Base-by-base conservation (phyloP, 2,888 invertebrate genomes). In the Lithophane leautieri region DNA sequence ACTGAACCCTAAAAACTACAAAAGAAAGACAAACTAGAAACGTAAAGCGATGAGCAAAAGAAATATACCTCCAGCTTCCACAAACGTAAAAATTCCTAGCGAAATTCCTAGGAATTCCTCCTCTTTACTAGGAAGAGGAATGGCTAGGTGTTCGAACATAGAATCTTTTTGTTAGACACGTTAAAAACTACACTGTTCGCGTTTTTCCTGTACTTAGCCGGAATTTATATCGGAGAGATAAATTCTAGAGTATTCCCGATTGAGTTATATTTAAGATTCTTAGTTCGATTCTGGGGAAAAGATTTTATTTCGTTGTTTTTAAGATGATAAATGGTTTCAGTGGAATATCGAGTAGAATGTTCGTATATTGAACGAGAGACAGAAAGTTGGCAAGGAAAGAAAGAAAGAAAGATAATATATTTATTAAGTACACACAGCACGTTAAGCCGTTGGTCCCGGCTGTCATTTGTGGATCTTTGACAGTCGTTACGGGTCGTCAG, bases 201-300 rank as follows among this genome's bases (percentile, higher is more conserved):
- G 78, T 84, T 88, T 88, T 81, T 79, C 42, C 78, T 47, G 75
- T 79, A 77, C 76, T 88, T 79, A 80, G 71, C 28, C 25, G 52
- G 77, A 86, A 87, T 87, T 88, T 87, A 87, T 82, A 80, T 56
- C 63, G 6, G 12, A 9, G 65, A 68, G 70, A 87, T 87, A 88
- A 86, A 88, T 88, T 70, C 42, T 65, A 14, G 71, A 65, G 68
- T 69, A 83, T 84, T 81, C 80, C 79, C 86, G 67, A 84, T 82
- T 84, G 85, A 83, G 81, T 79, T 88, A 86, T 79, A 75, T 73
- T 75, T 42, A 63, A 62, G 74, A 70, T 73, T 73, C 69, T 85
- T 74, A 60, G 76, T 79, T 76, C 72, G 60, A 72, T 77, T 77
- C 28, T 12, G 40, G 12, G 19, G 4, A 3, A 22, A 52, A 62